Conservation (phyloP, 2,888 invertebrate species). For the Agrotis exclamationis region DNA sequence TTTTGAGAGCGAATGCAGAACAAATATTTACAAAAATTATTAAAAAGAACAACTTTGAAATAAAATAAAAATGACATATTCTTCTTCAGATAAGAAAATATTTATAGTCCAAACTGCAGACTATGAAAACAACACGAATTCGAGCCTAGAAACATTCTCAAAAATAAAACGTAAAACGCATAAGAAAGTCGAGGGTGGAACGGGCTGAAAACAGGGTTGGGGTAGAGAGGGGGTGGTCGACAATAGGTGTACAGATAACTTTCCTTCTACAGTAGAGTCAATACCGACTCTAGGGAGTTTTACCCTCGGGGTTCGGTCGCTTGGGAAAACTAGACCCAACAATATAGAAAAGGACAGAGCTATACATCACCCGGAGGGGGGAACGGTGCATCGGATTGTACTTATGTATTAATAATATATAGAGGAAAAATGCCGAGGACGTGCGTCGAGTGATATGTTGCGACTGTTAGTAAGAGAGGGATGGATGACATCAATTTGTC, state of each 20-base stretch:
- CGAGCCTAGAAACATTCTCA: constrained; percentile 69
- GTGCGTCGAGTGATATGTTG: constrained; percentile 90
- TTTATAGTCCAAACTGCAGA: constrained; percentile 44
- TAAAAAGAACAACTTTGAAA: constrained; percentile 1
- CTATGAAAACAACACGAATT: constrained; percentile 64
- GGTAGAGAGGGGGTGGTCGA: constrained; percentile 81
- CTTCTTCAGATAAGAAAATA: constrained; percentile 32
- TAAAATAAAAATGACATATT: constrained; percentile 21
- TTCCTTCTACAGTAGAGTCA: constrained; percentile 91
- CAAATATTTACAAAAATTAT: neutral
- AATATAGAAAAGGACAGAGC: constrained; percentile 89
- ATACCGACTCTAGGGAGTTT: constrained; percentile 91
- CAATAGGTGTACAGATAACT: constrained; percentile 91
- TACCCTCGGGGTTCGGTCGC: constrained; percentile 90
- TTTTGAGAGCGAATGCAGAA: neutral
- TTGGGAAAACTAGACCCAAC: constrained; percentile 91
- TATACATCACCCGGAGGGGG: constrained; percentile 74
- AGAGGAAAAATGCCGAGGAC: constrained; percentile 91
- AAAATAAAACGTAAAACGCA: constrained; percentile 90
- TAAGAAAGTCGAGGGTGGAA: constrained; percentile 85
- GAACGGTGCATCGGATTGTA: constrained; percentile 85
- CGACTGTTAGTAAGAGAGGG: constrained; percentile 90
- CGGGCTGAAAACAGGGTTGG: constrained; percentile 74
- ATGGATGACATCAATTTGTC: constrained; percentile 91
- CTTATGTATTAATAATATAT: constrained; percentile 91